Base-by-base conservation (phyloP, 2,888 invertebrate genomes). In the Chrysodeixis includens region DNA sequence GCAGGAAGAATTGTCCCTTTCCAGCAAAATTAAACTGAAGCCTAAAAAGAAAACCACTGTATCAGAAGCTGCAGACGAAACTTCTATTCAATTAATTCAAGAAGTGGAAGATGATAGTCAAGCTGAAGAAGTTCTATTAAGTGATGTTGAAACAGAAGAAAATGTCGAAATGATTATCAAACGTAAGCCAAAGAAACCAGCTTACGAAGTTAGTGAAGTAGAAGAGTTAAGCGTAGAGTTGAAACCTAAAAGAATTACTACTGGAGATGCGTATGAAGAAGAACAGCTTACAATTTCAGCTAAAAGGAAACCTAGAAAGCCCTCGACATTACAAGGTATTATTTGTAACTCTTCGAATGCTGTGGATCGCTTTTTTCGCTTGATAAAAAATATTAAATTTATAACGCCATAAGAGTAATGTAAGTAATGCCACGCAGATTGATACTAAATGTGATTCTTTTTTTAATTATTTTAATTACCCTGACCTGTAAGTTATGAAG, bases 1-100 rank as follows among this genome's bases (percentile, higher is more conserved):
- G 56, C 96, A 96, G 87, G 97, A 97, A 93, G 97, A 97, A 85
- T 93, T 97, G 70, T 97, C 97, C 12, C 95, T 97, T 92, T 96
- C 97, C 0, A 97, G 97, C 74, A 97, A 96, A 90, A 96, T 97
- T 26, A 96, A 96, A 89, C 83, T 97, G 35, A 97, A 96, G 84
- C 96, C 96, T 71, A 96, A 95, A 85, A 96, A 96, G 79, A 96
- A 96, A 62, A 90, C 95, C 16, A 96, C 96, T 9, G 94, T 96
- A 83, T 95, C 95, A 26, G 97, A 97, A 91, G 97, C 96, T 87
- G 95, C 96, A 32, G 97, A 96, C 56, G 97, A 97, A 91, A 96
- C 96, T 72, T 97, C 96, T 1, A 96, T 97, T 53, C 95, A 95
- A 86, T 94, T 97, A 56, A 95, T 95, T 56, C 95, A 96, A 92